Evolutionary conservation across 2,797 vertebrate genomes (phyloP).

Genomic region (Tokudaia muenninki): DNA sequence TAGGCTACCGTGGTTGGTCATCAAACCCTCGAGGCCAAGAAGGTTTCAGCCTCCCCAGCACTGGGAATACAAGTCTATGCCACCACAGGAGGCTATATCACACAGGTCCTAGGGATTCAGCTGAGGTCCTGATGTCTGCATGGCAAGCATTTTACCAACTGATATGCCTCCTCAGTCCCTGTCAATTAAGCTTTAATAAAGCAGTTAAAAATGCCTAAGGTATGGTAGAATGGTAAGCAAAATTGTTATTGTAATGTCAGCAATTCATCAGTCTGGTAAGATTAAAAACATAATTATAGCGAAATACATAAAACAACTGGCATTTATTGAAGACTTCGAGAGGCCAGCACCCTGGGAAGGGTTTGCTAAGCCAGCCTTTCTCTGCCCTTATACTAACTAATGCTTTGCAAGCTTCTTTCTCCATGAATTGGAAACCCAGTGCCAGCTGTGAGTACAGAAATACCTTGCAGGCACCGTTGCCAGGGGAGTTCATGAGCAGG

Average conservation of each 20-base stretch:
- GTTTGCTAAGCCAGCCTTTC: not conserved
- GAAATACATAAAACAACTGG: not conserved
- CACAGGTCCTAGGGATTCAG: not conserved
- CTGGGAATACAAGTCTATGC: not conserved
- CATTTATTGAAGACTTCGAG: not conserved
- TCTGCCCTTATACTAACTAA: not conserved
- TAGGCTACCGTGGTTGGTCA: not conserved
- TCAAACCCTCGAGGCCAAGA: not conserved
- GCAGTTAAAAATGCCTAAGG: not conserved
- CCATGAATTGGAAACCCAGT: constrained; percentile 61
- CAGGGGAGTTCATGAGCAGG: constrained; percentile 58
- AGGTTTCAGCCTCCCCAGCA: not conserved
- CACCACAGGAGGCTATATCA: not conserved
- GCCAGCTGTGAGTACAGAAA: constrained; percentile 54
- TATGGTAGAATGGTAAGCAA: not conserved
- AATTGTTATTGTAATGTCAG: constrained; percentile 1
- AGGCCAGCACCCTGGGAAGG: not conserved
- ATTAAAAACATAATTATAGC: constrained; percentile 30
- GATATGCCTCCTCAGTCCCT: not conserved
- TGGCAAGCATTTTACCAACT: not conserved
- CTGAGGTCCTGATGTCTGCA: not conserved
- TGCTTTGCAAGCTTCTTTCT: constrained; percentile 45
- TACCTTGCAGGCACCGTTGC: constrained; percentile 60
- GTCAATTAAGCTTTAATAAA: not conserved
- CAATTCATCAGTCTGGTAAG: constrained; percentile 36